Percentiles rank a stretch among this genome's conserved stretches.
phyloP scores from a whole-genome alignment of 2,888 invertebrate genomes.

The Acronicta leporina region DNA sequence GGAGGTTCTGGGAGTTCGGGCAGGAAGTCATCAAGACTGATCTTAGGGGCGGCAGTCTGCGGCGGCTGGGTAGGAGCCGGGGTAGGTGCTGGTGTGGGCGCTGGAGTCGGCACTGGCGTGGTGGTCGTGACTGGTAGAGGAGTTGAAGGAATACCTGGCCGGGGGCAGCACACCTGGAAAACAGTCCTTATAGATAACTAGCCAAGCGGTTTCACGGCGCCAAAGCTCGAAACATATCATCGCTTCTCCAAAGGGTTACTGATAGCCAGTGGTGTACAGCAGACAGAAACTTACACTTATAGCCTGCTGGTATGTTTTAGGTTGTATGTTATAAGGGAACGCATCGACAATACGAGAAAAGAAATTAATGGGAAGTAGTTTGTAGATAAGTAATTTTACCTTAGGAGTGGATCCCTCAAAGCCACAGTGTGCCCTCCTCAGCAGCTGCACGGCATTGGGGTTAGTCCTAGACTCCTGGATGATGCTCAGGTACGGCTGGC shows the following conservation, averaged over 20 bases:
- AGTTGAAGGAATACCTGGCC: conserved; percentile 60
- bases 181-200: no score
- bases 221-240: no score
- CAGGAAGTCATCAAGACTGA: conserved; percentile 62
- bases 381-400: no score
- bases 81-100: conserved; percentile 46
- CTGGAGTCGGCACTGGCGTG: conserved; percentile 37
- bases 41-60: conserved; percentile 46
- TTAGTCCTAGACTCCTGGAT: conserved; percentile 74
- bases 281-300: no score
- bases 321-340: no score
- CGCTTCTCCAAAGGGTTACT: no score
- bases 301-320: no score
- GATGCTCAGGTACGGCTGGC: conserved; percentile 82
- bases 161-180: conserved; percentile 79
- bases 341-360: no score
- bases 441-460: conserved; percentile 80
- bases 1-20: conserved; percentile 76
- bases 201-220: no score
- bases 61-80: conserved; percentile 29
- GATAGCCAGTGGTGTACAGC: no score
- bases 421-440: conserved; percentile 92
- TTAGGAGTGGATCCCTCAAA: conserved; percentile 90
- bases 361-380: no score
- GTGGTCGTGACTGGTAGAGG: conserved; percentile 42